Conservation (phyloP, 2,113 vertebrate genomes). For the Pipra filicauda region DNA sequence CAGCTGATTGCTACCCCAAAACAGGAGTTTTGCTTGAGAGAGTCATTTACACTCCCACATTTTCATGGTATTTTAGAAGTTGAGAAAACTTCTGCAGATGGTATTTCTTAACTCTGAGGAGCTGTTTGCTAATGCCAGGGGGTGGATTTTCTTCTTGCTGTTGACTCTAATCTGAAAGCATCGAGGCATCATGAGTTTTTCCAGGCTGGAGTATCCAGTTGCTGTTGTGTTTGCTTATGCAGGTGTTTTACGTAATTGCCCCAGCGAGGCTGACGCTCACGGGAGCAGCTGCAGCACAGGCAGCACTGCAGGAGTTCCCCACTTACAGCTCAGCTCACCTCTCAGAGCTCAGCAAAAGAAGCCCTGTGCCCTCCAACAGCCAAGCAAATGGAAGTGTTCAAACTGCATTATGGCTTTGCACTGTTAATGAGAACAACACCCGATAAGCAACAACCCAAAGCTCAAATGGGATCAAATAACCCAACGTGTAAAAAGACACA, state of each 20-base stretch:
- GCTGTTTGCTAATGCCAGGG: not conserved
- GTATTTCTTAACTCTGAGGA: not conserved
- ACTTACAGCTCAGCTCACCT: not conserved
- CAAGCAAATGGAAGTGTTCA: not conserved
- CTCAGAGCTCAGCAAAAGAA: not conserved
- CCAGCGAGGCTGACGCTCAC: not conserved
- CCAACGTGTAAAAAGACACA: not conserved
- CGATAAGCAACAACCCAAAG: not conserved
- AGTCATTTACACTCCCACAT: not conserved
- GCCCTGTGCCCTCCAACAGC: not conserved
- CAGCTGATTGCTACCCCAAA: not conserved
- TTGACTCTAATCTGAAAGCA: not conserved
- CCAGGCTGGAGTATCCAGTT: constrained; percentile 12
- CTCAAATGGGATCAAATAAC: not conserved
- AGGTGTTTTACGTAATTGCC: constrained; percentile 28
- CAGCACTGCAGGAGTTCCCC: not conserved
- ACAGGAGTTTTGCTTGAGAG: not conserved
- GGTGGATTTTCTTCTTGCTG: not conserved
- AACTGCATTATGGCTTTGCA: not conserved
- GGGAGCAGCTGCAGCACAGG: not conserved
- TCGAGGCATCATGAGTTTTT: not conserved
- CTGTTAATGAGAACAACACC: not conserved
- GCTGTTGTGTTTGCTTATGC: constrained; percentile 41
- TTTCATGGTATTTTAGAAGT: not conserved
- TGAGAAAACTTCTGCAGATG: not conserved